Evolutionary conservation across 2,797 vertebrate genomes (phyloP).

Genomic region (Apogon talboti): DNA sequence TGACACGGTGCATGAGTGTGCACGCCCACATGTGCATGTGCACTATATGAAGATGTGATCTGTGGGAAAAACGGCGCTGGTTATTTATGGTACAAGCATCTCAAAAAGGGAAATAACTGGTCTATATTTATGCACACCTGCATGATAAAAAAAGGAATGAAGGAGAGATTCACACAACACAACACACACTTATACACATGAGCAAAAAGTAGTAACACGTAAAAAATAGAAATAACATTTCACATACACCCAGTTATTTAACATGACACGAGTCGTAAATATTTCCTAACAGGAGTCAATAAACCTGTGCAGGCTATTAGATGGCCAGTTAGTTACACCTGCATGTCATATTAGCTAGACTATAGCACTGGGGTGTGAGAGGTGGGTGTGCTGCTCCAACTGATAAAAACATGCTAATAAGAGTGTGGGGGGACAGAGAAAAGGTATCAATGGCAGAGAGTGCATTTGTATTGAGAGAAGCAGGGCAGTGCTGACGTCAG

Average conservation of each 20-base stretch:
- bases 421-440: constrained; percentile 53
- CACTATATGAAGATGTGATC: constrained; percentile 3
- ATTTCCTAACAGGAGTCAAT: constrained; percentile 67
- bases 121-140: constrained; percentile 14
- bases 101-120: constrained; percentile 21
- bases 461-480: constrained; percentile 74
- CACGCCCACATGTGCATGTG: constrained; percentile 9
- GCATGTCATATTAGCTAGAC: constrained; percentile 77
- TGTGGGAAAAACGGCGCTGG: neutral
- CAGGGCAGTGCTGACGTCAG: constrained; percentile 76
- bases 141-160: constrained; percentile 6
- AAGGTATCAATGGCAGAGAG: constrained; percentile 70
- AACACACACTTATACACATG: constrained; percentile 3
- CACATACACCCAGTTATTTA: constrained; percentile 46
- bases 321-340: constrained; percentile 72
- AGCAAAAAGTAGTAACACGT: constrained; percentile 7
- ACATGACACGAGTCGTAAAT: constrained; percentile 59
- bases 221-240: constrained; percentile 35
- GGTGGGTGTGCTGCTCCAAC: constrained; percentile 66
- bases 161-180: neutral
- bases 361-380: constrained; percentile 65
- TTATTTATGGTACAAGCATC: constrained; percentile 28
- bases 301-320: constrained; percentile 63
- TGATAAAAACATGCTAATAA: constrained; percentile 80
- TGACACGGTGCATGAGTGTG: neutral